phyloP scores from a whole-genome alignment of 2,113 vertebrate genomes.

The Theristicus caerulescens region DNA sequence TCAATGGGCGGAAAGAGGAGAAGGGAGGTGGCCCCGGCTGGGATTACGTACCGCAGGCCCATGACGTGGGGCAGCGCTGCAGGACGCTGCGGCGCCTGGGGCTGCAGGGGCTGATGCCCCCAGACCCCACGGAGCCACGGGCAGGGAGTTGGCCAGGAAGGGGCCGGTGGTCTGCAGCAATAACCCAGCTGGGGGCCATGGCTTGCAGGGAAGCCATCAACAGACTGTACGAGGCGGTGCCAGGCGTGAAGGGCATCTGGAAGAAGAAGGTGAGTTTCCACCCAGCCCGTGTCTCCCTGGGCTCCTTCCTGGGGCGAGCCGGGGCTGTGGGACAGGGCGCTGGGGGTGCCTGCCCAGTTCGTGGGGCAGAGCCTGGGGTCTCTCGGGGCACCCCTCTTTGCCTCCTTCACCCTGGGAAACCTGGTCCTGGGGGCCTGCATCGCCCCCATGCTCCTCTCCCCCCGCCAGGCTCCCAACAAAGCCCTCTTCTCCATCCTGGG shows the following conservation, averaged over 20 bases:
- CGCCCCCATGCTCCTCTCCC: fast-evolving
- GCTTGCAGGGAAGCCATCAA: conserved; percentile 92
- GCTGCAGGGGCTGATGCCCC: background rate
- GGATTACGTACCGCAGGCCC: background rate
- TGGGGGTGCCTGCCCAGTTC: no score
- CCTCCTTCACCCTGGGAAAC: background rate
- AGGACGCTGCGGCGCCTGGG: fast-evolving
- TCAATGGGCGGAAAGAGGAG: conserved; percentile 42
- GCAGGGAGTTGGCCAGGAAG: background rate
- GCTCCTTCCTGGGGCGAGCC: background rate
- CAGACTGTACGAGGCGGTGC: conserved; percentile 90
- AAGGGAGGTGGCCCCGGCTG: background rate
- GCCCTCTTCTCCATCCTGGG: conserved; percentile 89
- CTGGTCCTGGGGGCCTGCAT: background rate
- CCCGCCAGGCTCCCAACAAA: conserved; percentile 83
- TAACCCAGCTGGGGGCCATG: background rate
- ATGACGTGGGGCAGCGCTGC: background rate
- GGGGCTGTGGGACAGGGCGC: background rate
- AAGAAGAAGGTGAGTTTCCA: conserved; percentile 87
- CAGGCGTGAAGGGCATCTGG: conserved; percentile 89
- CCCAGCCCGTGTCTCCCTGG: fast-evolving
- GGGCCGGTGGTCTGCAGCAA: background rate
- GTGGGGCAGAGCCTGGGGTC: background rate
- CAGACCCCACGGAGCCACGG: fast-evolving
- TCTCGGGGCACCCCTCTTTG: background rate